phyloP scores from a whole-genome alignment of 1,140 invertebrate species.

The Andrena cerasifolii region DNA sequence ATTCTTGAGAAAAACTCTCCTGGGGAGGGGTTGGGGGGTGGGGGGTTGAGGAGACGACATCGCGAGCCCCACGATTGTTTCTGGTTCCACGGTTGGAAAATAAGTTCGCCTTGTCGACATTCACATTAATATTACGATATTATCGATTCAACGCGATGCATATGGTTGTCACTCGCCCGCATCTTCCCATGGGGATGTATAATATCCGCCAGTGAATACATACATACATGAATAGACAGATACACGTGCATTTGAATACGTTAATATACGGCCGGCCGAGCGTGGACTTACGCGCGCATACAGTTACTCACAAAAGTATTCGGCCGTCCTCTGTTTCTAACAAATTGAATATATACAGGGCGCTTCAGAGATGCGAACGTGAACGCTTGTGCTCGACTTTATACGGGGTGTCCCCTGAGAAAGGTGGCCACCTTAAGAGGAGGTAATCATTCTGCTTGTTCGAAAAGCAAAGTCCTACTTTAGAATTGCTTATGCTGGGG shows the following conservation, averaged over 20 bases:
- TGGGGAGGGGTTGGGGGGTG: no score
- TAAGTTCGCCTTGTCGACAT: slow-evolving; percentile 55
- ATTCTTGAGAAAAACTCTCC: slow-evolving; percentile 26
- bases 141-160: slow-evolving; percentile 78
- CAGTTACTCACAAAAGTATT: slow-evolving; percentile 4
- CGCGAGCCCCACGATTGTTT: slow-evolving; percentile 9
- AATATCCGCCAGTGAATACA: slow-evolving; percentile 74
- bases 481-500: no score
- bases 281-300: slow-evolving; percentile 12
- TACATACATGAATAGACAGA: slow-evolving; percentile 51
- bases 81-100: slow-evolving; percentile 7
- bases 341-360: slow-evolving; percentile 24
- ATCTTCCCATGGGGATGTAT: slow-evolving; percentile 78
- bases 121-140: slow-evolving; percentile 76
- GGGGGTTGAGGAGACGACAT: no score
- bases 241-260: slow-evolving; percentile 65
- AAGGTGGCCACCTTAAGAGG: no score
- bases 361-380: slow-evolving; percentile 19
- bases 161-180: slow-evolving; percentile 79
- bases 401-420: no score
- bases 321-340: background rate
- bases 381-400: background rate
- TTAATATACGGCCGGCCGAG: slow-evolving; percentile 64
- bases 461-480: no score
- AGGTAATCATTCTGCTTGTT: no score